phyloP scores from a whole-genome alignment of 2,113 vertebrate genomes.

The Aplodontia rufa region DNA sequence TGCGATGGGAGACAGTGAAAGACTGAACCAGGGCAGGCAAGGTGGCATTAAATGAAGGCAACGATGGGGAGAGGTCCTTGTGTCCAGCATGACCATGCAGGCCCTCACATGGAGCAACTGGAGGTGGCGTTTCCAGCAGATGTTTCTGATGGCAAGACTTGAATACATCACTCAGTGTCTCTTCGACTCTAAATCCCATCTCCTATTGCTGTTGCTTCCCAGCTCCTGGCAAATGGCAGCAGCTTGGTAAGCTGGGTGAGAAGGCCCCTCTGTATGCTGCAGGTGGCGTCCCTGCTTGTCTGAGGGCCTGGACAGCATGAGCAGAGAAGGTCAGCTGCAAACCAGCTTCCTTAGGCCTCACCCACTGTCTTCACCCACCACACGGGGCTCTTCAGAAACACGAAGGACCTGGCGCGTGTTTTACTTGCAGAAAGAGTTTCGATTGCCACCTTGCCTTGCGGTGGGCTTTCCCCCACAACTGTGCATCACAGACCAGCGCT shows the following conservation, averaged over 20 bases:
- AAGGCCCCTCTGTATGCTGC: neutral
- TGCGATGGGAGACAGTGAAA: neutral
- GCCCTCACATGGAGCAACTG: neutral
- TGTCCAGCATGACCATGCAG: neutral
- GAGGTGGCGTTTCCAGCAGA: neutral
- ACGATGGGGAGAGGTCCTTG: neutral
- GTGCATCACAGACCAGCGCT: accelerated
- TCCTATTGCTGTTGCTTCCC: neutral
- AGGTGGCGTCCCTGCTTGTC: neutral
- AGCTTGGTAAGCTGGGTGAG: neutral
- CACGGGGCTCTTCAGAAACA: neutral
- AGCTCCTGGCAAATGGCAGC: neutral
- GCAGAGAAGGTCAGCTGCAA: neutral
- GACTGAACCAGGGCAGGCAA: neutral
- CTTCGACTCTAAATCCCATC: neutral
- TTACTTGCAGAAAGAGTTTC: neutral
- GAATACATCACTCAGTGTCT: neutral
- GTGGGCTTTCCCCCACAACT: neutral
- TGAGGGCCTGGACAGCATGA: neutral
- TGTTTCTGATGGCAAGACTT: neutral
- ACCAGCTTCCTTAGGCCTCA: neutral
- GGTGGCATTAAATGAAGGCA: neutral
- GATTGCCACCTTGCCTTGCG: neutral
- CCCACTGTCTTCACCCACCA: neutral
- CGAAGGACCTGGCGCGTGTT: accelerated